These are phyloP conservation scores for Coleophora flavipennella DNA, from an alignment of 2,888 invertebrate genomes.

Conservation along the genomic window DNA sequence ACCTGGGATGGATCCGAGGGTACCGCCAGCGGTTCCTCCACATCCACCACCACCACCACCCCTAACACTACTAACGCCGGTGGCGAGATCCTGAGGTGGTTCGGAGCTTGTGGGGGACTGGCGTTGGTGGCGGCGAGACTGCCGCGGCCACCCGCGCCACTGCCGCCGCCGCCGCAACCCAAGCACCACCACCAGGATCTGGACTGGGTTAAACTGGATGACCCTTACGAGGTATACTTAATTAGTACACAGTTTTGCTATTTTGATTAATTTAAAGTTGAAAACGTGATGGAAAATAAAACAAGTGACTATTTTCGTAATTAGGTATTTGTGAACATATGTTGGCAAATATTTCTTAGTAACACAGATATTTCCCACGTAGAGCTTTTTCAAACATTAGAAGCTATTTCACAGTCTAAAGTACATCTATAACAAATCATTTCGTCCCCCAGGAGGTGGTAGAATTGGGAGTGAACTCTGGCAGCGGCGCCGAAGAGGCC, in stretches of 20 bases:
- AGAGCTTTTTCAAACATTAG: too few relatives aligned
- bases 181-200: conserved; percentile 69
- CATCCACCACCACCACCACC: conserved; percentile 7
- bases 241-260: too few relatives aligned
- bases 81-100: conserved; percentile 79
- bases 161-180: conserved; percentile 64
- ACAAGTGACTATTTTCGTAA: too few relatives aligned
- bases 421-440: too few relatives aligned
- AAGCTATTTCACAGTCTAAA: too few relatives aligned
- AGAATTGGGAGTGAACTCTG: conserved; percentile 50
- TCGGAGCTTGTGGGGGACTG: conserved; percentile 90
- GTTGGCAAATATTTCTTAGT: too few relatives aligned
- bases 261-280: too few relatives aligned
- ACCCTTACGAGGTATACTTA: conserved; percentile 64
- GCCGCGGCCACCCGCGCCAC: conserved; percentile 89
- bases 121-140: conserved; percentile 90
- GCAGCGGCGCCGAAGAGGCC: conserved; percentile 37
- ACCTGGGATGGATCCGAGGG: conserved; percentile 26
- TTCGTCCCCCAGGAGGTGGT: conserved; percentile 39
- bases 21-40: conserved; percentile 1
- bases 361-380: too few relatives aligned
- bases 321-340: too few relatives aligned
- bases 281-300: too few relatives aligned
- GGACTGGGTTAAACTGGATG: conserved; percentile 79
- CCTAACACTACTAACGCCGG: conserved; percentile 15